Base-by-base conservation (phyloP, 2,797 vertebrate species). In the Xenops minutus region DNA sequence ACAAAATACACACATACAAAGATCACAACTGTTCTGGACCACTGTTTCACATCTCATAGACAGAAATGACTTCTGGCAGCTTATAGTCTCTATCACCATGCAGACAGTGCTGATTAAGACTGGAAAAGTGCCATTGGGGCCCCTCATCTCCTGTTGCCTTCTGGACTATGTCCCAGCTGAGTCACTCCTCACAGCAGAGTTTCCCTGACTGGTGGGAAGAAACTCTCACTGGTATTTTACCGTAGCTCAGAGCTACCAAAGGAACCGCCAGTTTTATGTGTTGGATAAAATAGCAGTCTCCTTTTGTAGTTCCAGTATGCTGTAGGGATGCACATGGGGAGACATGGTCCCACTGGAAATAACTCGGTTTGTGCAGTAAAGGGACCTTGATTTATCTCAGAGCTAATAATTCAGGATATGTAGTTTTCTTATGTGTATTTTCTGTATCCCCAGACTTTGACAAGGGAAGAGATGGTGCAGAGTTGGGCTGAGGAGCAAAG, bases 141-240 rank as follows among this genome's bases (percentile, higher is more conserved):
- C 91, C 94, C 85, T 96, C 91, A 84, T 90, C 88, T 96, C 76
- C 77, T 94, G 26, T 93, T 95, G 94, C 88, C 74, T 95, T 95
- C 93, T 87, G 92, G 85, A 92, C 74, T 71, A 1, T 91, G 85
- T 94, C 91, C 90, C 79, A 92, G 91, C 84, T 96, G 91, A 93
- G 88, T 96, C 93, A 93, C 62, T 95, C 58, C 68, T 76, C 73
- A 88, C 55, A 81, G 66, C 79, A 75, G 71, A 84, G 89, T 93
- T 96, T 92, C 69, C 74, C 79, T 93, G 27, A 56, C 55, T 82
- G 55, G 63, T 93, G 23, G 58, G 62, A 89, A 92, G 78, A 91
- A 93, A 83, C 61, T 78, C 81, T 41, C 9, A 7, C 36, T 90
- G 30, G 8, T 88, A 41, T 95, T 89, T 91, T 93, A 67, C 85